Percentiles rank a stretch among this genome's conserved stretches.
phyloP scores from a whole-genome alignment of 2,888 invertebrate species.

The Trichopria drosophilae region DNA sequence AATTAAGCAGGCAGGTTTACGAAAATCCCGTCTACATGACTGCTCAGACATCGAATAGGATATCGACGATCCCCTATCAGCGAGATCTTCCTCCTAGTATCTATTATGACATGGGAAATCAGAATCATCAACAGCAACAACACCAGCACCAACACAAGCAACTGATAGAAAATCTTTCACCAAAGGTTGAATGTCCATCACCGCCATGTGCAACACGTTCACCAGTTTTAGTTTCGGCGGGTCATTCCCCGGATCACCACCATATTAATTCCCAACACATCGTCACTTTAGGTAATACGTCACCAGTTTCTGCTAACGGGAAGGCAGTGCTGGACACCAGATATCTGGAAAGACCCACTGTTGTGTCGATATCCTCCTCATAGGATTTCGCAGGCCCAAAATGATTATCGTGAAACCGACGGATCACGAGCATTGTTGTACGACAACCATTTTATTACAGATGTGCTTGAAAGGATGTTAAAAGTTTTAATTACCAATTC shows the following conservation, averaged over 20 bases:
- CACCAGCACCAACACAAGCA: constrained; percentile 48
- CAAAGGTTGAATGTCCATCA: constrained; percentile 54
- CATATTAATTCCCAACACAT: constrained; percentile 52
- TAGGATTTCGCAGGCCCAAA: no score
- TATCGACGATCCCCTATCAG: constrained; percentile 39
- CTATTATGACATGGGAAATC: constrained; percentile 48
- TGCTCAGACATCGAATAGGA: no score
- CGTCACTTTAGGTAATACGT: constrained; percentile 48
- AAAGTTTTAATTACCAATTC: no score
- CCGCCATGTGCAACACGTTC: constrained; percentile 49
- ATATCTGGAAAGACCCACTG: constrained; percentile 62
- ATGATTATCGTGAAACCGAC: no score
- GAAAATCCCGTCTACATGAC: no score
- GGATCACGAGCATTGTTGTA: no score
- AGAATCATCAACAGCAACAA: constrained; percentile 43
- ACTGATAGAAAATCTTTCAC: constrained; percentile 44
- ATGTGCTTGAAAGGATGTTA: no score
- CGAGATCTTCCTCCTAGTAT: constrained; percentile 35
- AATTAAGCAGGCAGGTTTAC: neutral
- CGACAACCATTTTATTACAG: no score
- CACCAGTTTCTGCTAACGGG: constrained; percentile 37
- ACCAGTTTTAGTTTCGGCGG: constrained; percentile 47
- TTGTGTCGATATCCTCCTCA: constrained; percentile 60
- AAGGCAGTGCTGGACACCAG: constrained; percentile 52
- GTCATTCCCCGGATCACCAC: constrained; percentile 53